Conservation (phyloP, 2,113 vertebrate species). For the Pao palembangensis region DNA sequence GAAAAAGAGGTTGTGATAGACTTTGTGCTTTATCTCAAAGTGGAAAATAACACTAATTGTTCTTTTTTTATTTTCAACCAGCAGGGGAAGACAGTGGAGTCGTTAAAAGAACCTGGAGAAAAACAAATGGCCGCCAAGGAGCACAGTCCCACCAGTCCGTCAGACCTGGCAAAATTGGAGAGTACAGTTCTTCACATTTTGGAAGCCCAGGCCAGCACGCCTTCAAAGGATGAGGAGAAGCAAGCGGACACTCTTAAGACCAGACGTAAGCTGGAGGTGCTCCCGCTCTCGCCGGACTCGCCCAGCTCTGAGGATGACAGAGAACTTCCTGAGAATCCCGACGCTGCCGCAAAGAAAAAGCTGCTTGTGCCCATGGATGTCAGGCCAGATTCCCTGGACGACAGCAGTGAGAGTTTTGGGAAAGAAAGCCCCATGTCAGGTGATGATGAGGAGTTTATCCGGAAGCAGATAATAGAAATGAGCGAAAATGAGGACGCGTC, state of each 20-base stretch:
- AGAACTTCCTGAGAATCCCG: conserved; percentile 62
- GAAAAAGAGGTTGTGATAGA: not conserved
- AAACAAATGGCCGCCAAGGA: conserved; percentile 76
- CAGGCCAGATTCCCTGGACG: conserved; percentile 86
- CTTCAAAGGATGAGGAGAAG: conserved; percentile 66
- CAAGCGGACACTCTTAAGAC: conserved; percentile 69
- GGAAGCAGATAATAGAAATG: conserved; percentile 94
- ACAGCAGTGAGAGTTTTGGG: conserved; percentile 91
- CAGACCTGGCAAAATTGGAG: conserved; percentile 91
- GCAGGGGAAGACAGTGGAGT: conserved; percentile 73
- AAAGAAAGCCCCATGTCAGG: conserved; percentile 86
- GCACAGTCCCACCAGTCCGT: conserved; percentile 84
- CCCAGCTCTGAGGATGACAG: conserved; percentile 81
- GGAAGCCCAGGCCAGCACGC: conserved; percentile 80
- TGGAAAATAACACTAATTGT: not conserved
- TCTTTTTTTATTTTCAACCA: conserved; percentile 58
- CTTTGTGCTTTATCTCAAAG: not conserved
- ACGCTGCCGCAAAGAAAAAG: conserved; percentile 66
- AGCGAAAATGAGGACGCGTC: conserved; percentile 95
- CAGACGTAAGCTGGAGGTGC: conserved; percentile 76
- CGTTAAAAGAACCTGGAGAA: conserved; percentile 72
- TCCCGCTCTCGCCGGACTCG: conserved; percentile 76
- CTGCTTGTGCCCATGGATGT: conserved; percentile 74
- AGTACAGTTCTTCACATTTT: conserved; percentile 93
- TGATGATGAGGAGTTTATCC: conserved; percentile 91